Evolutionary conservation across 2,113 vertebrate species (phyloP).

Genomic region (Plecturocebus donacophilus): DNA sequence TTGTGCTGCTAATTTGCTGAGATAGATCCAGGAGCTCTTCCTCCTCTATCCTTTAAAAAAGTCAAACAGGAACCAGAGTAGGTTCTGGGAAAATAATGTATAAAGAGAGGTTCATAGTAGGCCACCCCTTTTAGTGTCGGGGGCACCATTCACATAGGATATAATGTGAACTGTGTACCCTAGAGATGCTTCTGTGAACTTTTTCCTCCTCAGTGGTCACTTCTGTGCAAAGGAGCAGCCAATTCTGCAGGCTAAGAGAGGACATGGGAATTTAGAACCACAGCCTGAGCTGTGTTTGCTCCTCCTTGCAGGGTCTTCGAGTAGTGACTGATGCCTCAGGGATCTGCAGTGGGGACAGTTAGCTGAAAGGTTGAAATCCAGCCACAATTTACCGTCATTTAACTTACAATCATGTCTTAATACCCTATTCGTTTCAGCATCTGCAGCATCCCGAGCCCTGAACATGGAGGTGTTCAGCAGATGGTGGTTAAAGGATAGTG

Average conservation of each 20-base stretch:
- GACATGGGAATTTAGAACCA: not conserved
- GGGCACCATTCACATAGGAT: not conserved
- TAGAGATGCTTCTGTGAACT: not conserved
- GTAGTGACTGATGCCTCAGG: not conserved
- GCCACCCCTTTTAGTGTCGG: too few relatives aligned
- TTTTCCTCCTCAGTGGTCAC: not conserved
- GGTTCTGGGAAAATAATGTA: not conserved
- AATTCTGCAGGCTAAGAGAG: not conserved
- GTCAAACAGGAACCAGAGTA: not conserved
- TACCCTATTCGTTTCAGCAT: not conserved
- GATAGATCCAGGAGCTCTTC: not conserved
- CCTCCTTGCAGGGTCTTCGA: not conserved
- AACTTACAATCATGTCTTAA: not conserved
- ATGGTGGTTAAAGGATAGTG: not conserved
- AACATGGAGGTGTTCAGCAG: not conserved
- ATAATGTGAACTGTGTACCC: not conserved
- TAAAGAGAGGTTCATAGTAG: not conserved
- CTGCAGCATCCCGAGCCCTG: not conserved
- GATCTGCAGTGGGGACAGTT: not conserved
- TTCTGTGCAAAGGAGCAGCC: not conserved
- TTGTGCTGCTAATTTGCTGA: slow-evolving; percentile 27
- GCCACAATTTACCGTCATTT: not conserved
- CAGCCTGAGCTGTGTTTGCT: not conserved
- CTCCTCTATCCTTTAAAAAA: not conserved
- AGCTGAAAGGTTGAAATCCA: not conserved